These are phyloP conservation scores for Gymnothorax reevesii DNA, from an alignment of 2,797 vertebrate species.

Conservation along the genomic window DNA sequence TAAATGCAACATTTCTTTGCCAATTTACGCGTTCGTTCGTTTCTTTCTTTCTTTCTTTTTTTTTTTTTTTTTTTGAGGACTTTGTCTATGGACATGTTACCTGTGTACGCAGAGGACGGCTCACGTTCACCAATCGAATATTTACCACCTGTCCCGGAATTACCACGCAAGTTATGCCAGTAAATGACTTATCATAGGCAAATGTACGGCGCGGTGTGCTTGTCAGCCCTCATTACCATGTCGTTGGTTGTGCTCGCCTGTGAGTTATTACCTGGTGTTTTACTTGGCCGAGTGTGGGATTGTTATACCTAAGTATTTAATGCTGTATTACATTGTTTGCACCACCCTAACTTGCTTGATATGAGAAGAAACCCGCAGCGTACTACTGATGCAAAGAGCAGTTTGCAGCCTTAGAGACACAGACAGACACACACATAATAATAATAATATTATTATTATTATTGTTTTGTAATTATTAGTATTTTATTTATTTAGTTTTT, in stretches of 20 bases:
- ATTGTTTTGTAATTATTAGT: neutral
- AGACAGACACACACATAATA: no score
- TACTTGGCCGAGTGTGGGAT: neutral
- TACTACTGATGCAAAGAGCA: neutral
- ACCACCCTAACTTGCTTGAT: neutral
- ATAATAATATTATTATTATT: no score
- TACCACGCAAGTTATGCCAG: neutral
- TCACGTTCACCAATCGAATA: neutral
- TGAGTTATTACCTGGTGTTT: conserved; percentile 1
- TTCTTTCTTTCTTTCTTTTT: no score
- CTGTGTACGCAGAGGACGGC: neutral
- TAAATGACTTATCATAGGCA: neutral
- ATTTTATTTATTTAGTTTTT: neutral
- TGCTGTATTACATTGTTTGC: neutral
- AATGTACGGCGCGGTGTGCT: neutral
- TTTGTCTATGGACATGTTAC: neutral
- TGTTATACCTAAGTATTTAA: neutral
- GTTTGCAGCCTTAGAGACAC: neutral
- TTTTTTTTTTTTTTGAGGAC: neutral
- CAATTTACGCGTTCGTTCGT: neutral
- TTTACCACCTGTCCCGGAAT: neutral
- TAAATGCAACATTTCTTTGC: neutral
- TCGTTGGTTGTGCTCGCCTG: neutral
- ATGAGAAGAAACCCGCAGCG: neutral
- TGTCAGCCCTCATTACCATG: neutral